A percentile compares a stretch with the other conserved stretches of the same genome.
phyloP scores from a whole-genome alignment of 2,797 vertebrate species.

The Aselliscus stoliczkanus region DNA sequence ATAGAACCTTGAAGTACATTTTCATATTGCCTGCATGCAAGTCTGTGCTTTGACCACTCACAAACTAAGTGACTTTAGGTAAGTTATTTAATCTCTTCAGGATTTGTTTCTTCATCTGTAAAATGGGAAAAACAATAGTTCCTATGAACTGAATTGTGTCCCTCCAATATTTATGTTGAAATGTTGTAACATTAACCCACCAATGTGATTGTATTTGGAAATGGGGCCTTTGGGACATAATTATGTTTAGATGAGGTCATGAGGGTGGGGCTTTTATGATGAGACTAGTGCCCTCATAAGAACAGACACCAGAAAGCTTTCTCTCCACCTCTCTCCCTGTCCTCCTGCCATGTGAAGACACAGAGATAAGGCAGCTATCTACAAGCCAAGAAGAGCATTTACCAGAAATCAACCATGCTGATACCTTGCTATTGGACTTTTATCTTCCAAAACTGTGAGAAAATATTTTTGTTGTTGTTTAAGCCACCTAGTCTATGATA shows the following conservation, averaged over 20 bases:
- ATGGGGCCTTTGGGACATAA: background rate
- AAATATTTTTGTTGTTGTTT: background rate
- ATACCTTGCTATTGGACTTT: background rate
- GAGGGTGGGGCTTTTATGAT: background rate
- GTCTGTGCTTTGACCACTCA: background rate
- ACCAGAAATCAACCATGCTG: background rate
- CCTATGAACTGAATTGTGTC: background rate
- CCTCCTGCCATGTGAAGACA: background rate
- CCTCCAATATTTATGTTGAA: background rate
- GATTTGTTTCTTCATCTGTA: background rate
- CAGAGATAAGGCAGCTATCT: background rate
- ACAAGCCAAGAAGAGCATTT: background rate
- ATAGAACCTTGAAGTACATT: background rate
- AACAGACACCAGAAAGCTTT: background rate
- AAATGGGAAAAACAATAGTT: background rate
- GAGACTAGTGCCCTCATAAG: background rate
- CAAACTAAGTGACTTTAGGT: background rate
- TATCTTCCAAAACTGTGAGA: background rate
- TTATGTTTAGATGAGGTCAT: background rate
- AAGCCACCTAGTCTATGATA: background rate
- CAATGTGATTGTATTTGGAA: background rate
- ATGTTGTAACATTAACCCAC: background rate
- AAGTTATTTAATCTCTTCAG: background rate
- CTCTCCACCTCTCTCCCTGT: background rate
- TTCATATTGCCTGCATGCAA: background rate